A percentile compares a stretch with the other conserved stretches of the same genome.
Conservation (phyloP, 1,140 invertebrate genomes). For the Eumaeus atala region DNA sequence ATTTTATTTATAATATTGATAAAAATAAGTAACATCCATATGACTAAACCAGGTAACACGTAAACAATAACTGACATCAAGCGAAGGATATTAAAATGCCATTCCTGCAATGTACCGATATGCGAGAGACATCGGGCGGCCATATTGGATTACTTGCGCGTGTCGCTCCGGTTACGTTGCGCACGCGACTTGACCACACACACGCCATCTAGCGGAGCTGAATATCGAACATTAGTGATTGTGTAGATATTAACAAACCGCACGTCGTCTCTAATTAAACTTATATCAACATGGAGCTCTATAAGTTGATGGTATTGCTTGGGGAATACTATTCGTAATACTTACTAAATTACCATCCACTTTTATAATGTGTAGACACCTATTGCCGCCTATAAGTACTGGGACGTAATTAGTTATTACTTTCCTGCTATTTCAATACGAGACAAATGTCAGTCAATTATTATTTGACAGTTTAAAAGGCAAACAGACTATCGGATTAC, state of each 20-base stretch:
- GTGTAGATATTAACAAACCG: slow-evolving; percentile 25
- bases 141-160: slow-evolving; percentile 70
- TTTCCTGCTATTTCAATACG: too few species aligned
- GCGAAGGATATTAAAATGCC: slow-evolving; percentile 64
- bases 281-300: slow-evolving; percentile 2
- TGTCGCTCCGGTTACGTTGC: slow-evolving; percentile 66
- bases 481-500: too few species aligned
- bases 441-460: too few species aligned
- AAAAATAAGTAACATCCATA: slow-evolving; percentile 26
- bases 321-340: too few species aligned
- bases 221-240: slow-evolving; percentile 38
- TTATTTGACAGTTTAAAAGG: too few species aligned
- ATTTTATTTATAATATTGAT: background rate
- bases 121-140: slow-evolving; percentile 54
- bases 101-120: slow-evolving; percentile 66
- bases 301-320: background rate
- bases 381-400: too few species aligned
- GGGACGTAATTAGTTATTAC: too few species aligned
- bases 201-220: slow-evolving; percentile 54
- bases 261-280: slow-evolving; percentile 14
- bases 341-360: too few species aligned
- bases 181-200: slow-evolving; percentile 71
- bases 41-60: slow-evolving; percentile 43
- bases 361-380: too few species aligned
- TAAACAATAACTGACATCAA: slow-evolving; percentile 68